Evolutionary conservation across 92 coral and sea anemone genomes (phyloP), one percentile per base, ranked within the genome.

Genomic region (Bergia puertoricense): DNA sequence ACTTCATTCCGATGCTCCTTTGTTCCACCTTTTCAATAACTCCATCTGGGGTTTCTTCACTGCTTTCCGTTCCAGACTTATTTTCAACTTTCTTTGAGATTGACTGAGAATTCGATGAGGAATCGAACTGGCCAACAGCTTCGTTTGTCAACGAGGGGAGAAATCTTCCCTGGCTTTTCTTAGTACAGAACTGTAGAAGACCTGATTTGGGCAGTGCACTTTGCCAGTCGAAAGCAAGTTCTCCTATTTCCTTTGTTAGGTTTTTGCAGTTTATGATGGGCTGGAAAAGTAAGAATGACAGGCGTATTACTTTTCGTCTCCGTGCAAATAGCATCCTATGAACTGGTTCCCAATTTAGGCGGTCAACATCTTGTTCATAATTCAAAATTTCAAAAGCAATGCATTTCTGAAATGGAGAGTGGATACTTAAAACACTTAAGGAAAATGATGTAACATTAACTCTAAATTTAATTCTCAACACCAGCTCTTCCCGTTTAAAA

Each of bases 201-300:
- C 93, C 93, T n/a, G 91, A 71, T 76, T 88, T 88, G 81, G 93
- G 85, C 38, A 91, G 50, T 73, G 57, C 82, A 50, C 81, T 65
- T 68, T 83, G 81, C 93, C 93, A 91, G 69, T 91, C 85, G 85
- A 82, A 91, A 43, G 88, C 93, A 45, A 91, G 14, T 10, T 48
- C 51, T 36, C 93, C 93, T 14, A 91, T 76, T 76, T 88, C 91
- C 67, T 88, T 88, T 0, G 88, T 88, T 84, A 91, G 88, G 62
- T 91, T 88, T 90, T 88, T 91, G 72, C 88, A 88, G 85, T 91
- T 91, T 44, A 91, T 83, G 67, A 91, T 88, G 0, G 93, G 93
- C 93, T 91, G 46, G 43, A 77, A 81, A 65, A 43, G 54, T 37
- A n/a, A 38, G 44, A 79, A 45, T 42, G n/a, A 3, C 6, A 74